Percentiles rank a stretch among this genome's conserved stretches.
Evolutionary conservation across 2,113 vertebrate species (phyloP).

Genomic region (Theristicus caerulescens): DNA sequence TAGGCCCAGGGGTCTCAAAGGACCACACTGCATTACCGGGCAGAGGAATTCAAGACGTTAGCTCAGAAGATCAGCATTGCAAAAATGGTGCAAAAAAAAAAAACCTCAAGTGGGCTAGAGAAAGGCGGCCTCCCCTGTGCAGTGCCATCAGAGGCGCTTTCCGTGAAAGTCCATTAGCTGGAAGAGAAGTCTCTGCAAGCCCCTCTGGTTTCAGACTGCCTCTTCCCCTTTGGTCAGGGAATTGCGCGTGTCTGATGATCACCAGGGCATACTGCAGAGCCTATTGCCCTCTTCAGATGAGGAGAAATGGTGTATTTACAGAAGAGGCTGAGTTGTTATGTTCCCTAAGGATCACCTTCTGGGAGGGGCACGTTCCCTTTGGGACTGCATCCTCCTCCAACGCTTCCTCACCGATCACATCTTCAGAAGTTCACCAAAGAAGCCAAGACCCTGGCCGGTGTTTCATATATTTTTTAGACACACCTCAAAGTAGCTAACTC

Average conservation of each 20-base stretch:
- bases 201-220: background rate
- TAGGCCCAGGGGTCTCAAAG: constrained; percentile 55
- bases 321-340: background rate
- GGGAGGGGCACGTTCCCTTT: background rate
- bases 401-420: background rate
- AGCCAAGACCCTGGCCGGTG: background rate
- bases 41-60: constrained; percentile 38
- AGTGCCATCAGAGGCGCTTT: background rate
- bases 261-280: background rate
- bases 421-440: background rate
- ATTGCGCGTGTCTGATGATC: background rate
- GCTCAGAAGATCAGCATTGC: constrained; percentile 41
- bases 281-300: background rate
- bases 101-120: background rate
- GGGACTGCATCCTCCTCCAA: background rate
- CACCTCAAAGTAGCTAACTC: constrained; percentile 20
- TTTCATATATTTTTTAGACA: constrained; percentile 35
- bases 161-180: background rate
- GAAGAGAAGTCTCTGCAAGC: background rate
- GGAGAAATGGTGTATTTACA: background rate
- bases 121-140: background rate
- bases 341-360: background rate
- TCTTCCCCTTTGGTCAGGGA: background rate
- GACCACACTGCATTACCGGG: constrained; percentile 32
- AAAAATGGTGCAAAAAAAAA: background rate